Percentiles rank a stretch among this genome's conserved stretches.
phyloP scores from a whole-genome alignment of 2,888 invertebrate species.

The Himalopsyche tibetana region DNA sequence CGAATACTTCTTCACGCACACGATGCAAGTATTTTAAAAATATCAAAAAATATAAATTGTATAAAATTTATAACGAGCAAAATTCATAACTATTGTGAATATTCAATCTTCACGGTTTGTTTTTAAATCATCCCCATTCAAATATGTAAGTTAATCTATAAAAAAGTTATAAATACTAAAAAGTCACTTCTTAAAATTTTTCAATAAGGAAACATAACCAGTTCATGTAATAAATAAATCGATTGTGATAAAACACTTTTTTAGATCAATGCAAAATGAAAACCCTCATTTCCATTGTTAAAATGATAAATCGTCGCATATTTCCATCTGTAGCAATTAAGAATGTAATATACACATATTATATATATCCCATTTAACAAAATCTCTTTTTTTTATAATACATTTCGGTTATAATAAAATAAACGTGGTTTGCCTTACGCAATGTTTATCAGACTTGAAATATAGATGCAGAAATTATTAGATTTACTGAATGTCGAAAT shows the following conservation, averaged over 20 bases:
- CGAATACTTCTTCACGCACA: constrained; percentile 38
- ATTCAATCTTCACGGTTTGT: neutral
- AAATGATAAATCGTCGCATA: constrained; percentile 26
- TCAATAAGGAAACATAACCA: neutral
- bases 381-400: constrained; percentile 12
- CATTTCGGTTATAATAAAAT: neutral
- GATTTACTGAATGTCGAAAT: constrained; percentile 44
- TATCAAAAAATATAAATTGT: constrained; percentile 23
- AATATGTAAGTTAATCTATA: neutral
- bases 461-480: constrained; percentile 55
- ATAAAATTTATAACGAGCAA: neutral
- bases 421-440: constrained; percentile 52
- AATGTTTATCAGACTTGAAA: constrained; percentile 53
- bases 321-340: constrained; percentile 50
- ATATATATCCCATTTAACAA: constrained; percentile 38
- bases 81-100: neutral
- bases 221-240: constrained; percentile 1
- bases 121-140: constrained; percentile 21
- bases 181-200: constrained; percentile 5
- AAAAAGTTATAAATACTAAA: neutral
- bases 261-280: constrained; percentile 29
- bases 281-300: neutral
- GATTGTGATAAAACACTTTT: constrained; percentile 35
- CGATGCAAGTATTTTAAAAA: constrained; percentile 29
- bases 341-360: constrained; percentile 2